A percentile compares a stretch with the other conserved stretches of the same genome.
Conservation (phyloP, 53 echinoderm and acorn worm genomes). For the Actinopyga echinites region DNA sequence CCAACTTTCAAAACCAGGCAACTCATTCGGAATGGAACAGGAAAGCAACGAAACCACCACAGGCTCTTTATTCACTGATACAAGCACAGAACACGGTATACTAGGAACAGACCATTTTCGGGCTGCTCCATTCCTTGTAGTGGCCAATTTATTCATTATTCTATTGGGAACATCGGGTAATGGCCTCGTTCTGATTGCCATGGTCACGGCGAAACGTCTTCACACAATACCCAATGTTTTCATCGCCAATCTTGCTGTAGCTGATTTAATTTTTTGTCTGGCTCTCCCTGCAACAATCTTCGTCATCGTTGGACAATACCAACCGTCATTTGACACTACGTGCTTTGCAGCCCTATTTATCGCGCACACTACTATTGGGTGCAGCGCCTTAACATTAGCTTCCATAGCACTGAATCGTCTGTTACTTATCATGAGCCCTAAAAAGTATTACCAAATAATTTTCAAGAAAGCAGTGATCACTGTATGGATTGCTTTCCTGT, state of each 20-base stretch:
- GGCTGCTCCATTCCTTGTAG: not conserved
- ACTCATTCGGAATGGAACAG: too few relatives aligned
- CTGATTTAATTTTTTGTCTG: not conserved
- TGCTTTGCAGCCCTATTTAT: not conserved
- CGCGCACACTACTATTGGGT: not conserved
- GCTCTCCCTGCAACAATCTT: not conserved
- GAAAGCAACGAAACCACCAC: too few relatives aligned
- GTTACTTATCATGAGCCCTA: slow-evolving; percentile 8
- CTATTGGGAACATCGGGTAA: not conserved
- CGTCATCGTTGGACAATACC: not conserved
- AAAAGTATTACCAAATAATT: slow-evolving; percentile 1
- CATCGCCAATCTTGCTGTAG: slow-evolving; percentile 3
- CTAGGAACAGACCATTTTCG: too few relatives aligned
- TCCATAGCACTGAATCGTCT: slow-evolving; percentile 15
- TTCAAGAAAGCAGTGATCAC: not conserved
- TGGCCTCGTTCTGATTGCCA: slow-evolving; percentile 4
- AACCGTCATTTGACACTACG: not conserved
- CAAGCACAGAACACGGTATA: too few relatives aligned
- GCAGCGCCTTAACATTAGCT: not conserved
- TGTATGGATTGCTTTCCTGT: not conserved
- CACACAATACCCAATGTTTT: not conserved
- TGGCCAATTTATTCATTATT: not conserved
- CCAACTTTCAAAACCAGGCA: too few relatives aligned
- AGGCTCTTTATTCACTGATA: too few relatives aligned
- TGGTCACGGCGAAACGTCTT: not conserved